Base-by-base conservation (phyloP, 37 sponge, comb jelly and placozoan genomes). In the Bolinopsis microptera region DNA sequence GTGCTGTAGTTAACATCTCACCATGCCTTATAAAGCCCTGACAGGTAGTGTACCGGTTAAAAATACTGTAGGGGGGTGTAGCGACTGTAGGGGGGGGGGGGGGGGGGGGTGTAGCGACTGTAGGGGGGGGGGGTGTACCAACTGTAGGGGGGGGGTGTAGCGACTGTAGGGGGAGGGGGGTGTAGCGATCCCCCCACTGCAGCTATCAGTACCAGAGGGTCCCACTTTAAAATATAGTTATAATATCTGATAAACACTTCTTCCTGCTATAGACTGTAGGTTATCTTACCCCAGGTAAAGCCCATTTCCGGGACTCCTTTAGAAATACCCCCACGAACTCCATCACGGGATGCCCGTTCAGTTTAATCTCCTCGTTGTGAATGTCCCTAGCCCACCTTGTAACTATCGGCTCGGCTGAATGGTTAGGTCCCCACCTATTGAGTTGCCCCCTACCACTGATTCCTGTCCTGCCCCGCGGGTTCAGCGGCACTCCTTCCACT, bases 301-400 rank as follows among this genome's bases (percentile, higher is more conserved):
- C 61, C 90, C 90, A 86, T 3, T 41, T 41, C 30, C 30, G 13
- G n/a, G 90, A 39, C 48, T 86, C 90, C 90, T 27, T 39, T 0
- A 86, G 90, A 39, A 86, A 86, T 9, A 86, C 26, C 1, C 90
- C 90, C 90, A 86, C 90, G 22, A 86, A 86, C 90, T 86, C 90
- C 61, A 86, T 9, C 1, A 86, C 90, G 1, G 90, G 90, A 0
- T 36, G 90, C 0, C 90, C 90, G 31, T 86, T 34, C n/a, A 86
- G 32, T 1, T 9, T 39, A 1, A 86, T 38, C 48, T n/a, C 3
- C 0, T 24, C n/a, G 36, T 41, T 30, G 21, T 35, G 34, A 35
- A 32, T 0, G 32, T 86, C 90, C 26, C 90, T 8, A 18, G 90
- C 90, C 90, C 90, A 86, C 24, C 90, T 39, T 18, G 90, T 86